Evolutionary conservation across 1,140 invertebrate genomes (phyloP), one percentile per base, ranked within the genome.

Genomic region (Brevipalpus yothersi): DNA sequence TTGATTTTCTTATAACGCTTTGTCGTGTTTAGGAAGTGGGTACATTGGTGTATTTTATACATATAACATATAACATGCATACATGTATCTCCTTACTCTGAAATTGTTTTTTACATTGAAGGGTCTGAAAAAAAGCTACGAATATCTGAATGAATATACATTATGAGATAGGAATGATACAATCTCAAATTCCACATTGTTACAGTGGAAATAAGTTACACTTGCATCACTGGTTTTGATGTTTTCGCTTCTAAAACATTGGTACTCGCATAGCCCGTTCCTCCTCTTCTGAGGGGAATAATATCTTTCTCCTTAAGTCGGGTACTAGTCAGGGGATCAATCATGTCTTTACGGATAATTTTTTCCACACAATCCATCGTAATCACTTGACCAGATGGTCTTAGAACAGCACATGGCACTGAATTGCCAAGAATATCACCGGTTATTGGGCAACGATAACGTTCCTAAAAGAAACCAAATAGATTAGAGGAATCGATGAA

Each of bases 381-480:
- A 0, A 98, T 82, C 19, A 99, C 86, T 75, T 89, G 81, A n/a
- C 94, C 91, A 84, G 86, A 89, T 61, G 87, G 81, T 73, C 77
- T 82, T 23, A 99, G 77, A 54, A 96, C 83, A 60, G 85, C 91
- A 73, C 84, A 91, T 9, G 89, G 88, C 4, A 91, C 81, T 19
- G 88, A 86, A 75, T 98, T 97, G 62, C 86, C 83, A 12, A 99
- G 72, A 57, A 94, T 79, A 74, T 99, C 95, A 72, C 91, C 84
- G 39, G 92, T 97, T 0, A 99, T 83, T 7, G 94, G 84, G 73
- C 95, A 99, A 79, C 93, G 93, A 70, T 94, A 99, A 68, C 91
- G 76, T 55, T 86, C 85, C 70, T 90, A 56, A 41, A 56, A 61
- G 31, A 31, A 13, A 23, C 17, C 15, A 1, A 43, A 15, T 19